Conservation (phyloP, 2,888 invertebrate genomes). For the Schizaphis graminum region DNA sequence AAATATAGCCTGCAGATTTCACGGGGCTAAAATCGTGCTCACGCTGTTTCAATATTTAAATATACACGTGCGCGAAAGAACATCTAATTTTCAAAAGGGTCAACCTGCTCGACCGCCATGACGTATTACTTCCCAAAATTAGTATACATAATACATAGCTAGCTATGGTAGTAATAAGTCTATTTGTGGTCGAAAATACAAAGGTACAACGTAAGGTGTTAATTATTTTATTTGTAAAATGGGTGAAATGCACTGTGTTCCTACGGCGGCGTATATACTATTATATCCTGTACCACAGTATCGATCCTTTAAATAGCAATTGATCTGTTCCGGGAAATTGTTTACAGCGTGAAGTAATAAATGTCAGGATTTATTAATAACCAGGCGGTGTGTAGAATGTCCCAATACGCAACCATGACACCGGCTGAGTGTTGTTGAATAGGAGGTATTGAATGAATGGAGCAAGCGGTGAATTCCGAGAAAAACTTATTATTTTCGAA, state of each 20-base stretch:
- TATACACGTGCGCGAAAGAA: not conserved
- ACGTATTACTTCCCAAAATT: not conserved
- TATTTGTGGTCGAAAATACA: not conserved
- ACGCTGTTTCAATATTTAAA: not conserved
- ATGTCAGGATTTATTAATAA: not conserved
- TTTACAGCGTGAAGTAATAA: not conserved
- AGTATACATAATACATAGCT: not conserved
- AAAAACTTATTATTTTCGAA: not conserved
- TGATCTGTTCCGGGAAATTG: not conserved
- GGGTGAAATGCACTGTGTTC: not conserved
- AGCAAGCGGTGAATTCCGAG: not conserved
- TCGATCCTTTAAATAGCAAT: not conserved
- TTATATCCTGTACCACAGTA: not conserved
- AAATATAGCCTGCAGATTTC: not conserved
- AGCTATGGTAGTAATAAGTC: not conserved
- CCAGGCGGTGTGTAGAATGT: not conserved
- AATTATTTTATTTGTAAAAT: not conserved
- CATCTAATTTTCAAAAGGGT: not conserved
- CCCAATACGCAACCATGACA: not conserved
- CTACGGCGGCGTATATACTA: not conserved
- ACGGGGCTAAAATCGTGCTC: not conserved
- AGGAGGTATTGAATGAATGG: not conserved
- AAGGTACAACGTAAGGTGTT: not conserved
- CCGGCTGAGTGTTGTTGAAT: not conserved
- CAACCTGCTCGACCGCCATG: not conserved